phyloP scores from a whole-genome alignment of 2,888 invertebrate genomes.

The Stratiomys singularior region DNA sequence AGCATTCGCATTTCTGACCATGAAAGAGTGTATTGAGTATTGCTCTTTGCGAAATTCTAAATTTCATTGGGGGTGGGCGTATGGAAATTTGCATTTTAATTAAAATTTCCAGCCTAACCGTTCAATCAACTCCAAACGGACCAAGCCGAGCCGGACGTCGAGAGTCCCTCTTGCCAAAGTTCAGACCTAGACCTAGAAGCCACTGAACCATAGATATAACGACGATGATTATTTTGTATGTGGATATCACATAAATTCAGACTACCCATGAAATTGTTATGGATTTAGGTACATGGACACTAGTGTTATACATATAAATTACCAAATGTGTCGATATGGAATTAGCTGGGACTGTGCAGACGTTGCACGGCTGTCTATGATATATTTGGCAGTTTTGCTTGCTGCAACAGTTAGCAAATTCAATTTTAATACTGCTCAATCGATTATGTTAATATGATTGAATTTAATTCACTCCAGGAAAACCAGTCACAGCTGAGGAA shows the following conservation, averaged over 20 bases:
- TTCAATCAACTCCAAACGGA: constrained; percentile 47
- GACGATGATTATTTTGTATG: not conserved
- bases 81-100: constrained; percentile 57
- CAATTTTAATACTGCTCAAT: not conserved
- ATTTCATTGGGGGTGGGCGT: constrained; percentile 29
- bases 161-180: not conserved
- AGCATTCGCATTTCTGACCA: not conserved
- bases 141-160: constrained; percentile 36
- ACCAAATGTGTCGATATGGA: too few relatives aligned
- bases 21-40: not conserved
- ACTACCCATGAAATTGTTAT: too few relatives aligned
- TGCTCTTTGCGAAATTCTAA: constrained; percentile 30
- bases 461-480: not conserved
- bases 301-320: too few relatives aligned
- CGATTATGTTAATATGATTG: not conserved
- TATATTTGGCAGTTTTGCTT: not conserved
- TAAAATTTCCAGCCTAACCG: constrained; percentile 56
- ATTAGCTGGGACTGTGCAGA: too few relatives aligned
- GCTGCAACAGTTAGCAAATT: constrained; percentile 3
- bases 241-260: not conserved
- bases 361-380: not conserved
- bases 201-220: not conserved
- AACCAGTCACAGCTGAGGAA: too few relatives aligned
- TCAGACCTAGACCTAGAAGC: constrained; percentile 30
- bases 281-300: too few relatives aligned